A percentile compares a stretch with the other conserved stretches of the same genome.
Evolutionary conservation across 2,113 vertebrate genomes (phyloP).

Genomic region (Hemibagrus wyckioides): DNA sequence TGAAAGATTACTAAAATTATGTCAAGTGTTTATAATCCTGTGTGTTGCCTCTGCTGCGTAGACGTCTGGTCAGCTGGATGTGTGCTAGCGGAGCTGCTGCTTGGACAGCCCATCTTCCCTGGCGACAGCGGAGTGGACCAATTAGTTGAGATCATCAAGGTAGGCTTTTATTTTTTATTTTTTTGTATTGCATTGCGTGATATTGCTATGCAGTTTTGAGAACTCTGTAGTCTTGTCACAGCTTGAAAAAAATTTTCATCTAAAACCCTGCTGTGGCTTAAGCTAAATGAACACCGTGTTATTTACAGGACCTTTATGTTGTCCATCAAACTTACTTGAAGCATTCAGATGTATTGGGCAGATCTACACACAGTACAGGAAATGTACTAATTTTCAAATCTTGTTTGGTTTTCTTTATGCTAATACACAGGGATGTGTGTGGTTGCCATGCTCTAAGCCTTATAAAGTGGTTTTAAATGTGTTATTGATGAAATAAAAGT

Average conservation of each 20-base stretch:
- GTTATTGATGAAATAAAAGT: not conserved
- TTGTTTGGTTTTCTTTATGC: not conserved
- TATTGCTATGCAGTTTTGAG: not conserved
- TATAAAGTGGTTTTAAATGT: not conserved
- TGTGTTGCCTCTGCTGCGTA: conserved; percentile 43
- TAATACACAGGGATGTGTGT: not conserved
- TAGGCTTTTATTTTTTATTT: conserved; percentile 45
- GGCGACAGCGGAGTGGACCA: conserved; percentile 90
- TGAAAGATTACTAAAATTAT: not conserved
- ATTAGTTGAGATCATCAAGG: conserved; percentile 90
- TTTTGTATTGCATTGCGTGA: not conserved
- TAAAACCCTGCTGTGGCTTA: not conserved
- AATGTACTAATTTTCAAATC: not conserved
- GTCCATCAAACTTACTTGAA: not conserved
- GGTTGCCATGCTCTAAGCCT: not conserved
- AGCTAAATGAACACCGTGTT: not conserved
- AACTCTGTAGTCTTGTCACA: not conserved
- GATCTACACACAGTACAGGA: not conserved
- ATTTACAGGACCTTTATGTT: too few relatives aligned
- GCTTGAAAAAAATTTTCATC: not conserved
- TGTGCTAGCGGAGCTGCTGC: conserved; percentile 85
- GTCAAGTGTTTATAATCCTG: not conserved
- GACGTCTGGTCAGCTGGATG: conserved; percentile 90
- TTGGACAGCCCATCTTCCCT: conserved; percentile 89
- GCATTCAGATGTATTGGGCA: not conserved